Percentiles rank a stretch among this genome's conserved stretches.
Evolutionary conservation across 2,888 invertebrate species (phyloP).

Genomic region (Theristus sp.): DNA sequence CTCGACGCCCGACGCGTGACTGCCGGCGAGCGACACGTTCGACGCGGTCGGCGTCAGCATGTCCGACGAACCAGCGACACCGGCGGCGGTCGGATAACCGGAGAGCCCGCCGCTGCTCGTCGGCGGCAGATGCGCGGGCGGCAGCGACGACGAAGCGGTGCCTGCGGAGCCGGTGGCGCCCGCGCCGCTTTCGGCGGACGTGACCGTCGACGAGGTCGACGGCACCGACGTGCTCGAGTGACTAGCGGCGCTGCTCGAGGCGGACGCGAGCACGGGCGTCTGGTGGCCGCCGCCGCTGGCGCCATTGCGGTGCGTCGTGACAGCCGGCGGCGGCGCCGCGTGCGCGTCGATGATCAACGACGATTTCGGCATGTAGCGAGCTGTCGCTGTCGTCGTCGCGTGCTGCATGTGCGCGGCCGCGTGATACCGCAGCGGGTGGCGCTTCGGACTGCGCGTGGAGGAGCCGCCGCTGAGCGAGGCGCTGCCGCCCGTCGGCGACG

Average conservation of each 20-base stretch:
- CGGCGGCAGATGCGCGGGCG: not conserved
- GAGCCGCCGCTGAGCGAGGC: not conserved
- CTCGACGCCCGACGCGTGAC: not conserved
- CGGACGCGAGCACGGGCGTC: not conserved
- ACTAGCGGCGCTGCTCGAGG: not conserved
- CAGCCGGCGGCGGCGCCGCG: not conserved
- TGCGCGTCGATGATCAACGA: not conserved
- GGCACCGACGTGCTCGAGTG: not conserved
- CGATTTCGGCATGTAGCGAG: not conserved
- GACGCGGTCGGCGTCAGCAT: not conserved
- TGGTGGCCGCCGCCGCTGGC: not conserved
- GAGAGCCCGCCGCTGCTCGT: not conserved
- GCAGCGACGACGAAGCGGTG: not conserved
- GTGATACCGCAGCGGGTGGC: not conserved
- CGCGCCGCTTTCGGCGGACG: not conserved
- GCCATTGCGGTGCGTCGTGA: not conserved
- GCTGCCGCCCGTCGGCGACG: not conserved
- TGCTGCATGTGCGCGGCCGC: not conserved
- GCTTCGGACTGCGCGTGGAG: not conserved
- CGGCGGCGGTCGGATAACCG: not conserved
- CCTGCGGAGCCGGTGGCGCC: not conserved
- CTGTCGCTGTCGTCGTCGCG: not conserved
- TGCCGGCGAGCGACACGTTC: not conserved
- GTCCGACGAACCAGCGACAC: no score
- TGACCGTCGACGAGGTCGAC: not conserved